Base-by-base conservation (phyloP, 2,888 invertebrate genomes). In the Aromia moschata region DNA sequence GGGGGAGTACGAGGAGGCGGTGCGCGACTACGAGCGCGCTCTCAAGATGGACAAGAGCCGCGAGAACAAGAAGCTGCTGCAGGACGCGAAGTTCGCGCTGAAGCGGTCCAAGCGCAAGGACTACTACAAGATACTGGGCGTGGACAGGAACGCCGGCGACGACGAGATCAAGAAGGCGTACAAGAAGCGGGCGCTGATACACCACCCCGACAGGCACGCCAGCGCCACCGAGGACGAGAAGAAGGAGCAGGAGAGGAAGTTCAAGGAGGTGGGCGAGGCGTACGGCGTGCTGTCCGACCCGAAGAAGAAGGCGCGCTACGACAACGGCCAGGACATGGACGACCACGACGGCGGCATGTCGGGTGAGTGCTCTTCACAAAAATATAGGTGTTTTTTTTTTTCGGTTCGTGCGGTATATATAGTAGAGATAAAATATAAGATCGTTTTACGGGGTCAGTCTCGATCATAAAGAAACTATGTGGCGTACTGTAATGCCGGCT, bases 81-180 rank as follows among this genome's bases (percentile, higher is more conserved):
- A 91, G 70, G 93, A 96, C 70, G 96, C 97, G 2, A 96, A 96
- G 82, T 77, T 93, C 59, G 91, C 92, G 15, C 82, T 97, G 57
- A 96, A 96, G 79, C 91, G 89, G 77, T 95, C 95, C 2, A 94
- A 95, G 81, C 88, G 96, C 67, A 97, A 97, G 84, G 97, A 98
- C 79, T 97, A 96, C 79, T 97, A 97, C 76, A 96, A 96, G 81
- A 95, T 98, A 69, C 85, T 98, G 57, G 96, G 96, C 2, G 84
- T 98, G 10, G 86, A 88, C 1, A 91, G 92, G 75, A 86, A 82
- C 69, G 96, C 96, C 0, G 87, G 89, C 0, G 93, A 92, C 16
- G 95, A 95, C 74, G 96, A 96, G 73, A 95, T 98, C 57, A 96
- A 96, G 78, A 96, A 95, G 80, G 96, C 96, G 1, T 98, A 98